Conservation (phyloP, 2,797 vertebrate species). For the Hylomyscus alleni region DNA sequence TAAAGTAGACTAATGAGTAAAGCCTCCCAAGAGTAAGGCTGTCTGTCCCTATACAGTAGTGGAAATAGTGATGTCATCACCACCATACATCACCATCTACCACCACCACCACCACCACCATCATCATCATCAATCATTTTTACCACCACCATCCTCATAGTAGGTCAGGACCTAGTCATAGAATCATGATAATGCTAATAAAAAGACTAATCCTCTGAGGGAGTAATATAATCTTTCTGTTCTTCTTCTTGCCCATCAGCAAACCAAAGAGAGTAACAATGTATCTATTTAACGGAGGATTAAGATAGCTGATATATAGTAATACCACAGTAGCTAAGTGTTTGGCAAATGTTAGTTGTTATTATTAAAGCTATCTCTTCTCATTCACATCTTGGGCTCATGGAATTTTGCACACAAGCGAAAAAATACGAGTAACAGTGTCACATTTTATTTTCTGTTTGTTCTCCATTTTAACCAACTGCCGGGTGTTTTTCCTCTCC, state of each 20-base stretch:
- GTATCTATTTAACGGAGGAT: background rate
- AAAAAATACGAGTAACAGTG: conserved; percentile 16
- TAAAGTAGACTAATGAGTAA: background rate
- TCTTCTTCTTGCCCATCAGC: background rate
- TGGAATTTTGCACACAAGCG: conserved; percentile 38
- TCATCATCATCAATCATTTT: background rate
- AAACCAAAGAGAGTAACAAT: conserved; percentile 26
- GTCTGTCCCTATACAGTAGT: background rate
- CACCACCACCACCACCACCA: background rate
- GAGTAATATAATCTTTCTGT: background rate
- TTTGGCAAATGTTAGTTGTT: background rate
- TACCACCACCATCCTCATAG: background rate
- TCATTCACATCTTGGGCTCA: conserved; percentile 8
- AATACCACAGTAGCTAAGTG: background rate
- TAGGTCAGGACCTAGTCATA: background rate
- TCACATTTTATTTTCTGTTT: conserved; percentile 42
- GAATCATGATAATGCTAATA: background rate
- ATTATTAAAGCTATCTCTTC: conserved; percentile 16
- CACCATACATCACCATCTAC: background rate
- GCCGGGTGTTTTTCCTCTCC: background rate
- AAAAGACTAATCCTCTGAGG: background rate
- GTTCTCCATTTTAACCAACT: conserved; percentile 35
- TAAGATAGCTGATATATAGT: background rate
- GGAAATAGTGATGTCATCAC: background rate
- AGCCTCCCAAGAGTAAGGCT: background rate